These are phyloP conservation scores for Drosophila paracracens DNA, from an alignment of 2,888 invertebrate genomes.

Conservation along the genomic window DNA sequence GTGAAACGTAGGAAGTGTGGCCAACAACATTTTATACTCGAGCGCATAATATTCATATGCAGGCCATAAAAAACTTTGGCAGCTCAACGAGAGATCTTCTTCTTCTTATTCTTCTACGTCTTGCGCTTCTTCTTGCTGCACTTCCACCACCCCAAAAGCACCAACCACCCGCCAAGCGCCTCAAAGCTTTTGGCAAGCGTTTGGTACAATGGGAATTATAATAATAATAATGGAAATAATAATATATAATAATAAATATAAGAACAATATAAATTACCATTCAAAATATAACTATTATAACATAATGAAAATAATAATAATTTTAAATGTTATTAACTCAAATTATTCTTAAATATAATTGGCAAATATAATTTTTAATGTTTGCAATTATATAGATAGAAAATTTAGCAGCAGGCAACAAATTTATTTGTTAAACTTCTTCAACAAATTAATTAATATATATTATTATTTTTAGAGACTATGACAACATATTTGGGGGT, in stretches of 20 bases:
- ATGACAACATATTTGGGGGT: background rate
- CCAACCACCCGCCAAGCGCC: constrained; percentile 6
- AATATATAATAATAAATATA: background rate
- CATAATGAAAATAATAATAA: background rate
- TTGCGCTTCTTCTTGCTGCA: constrained; percentile 7
- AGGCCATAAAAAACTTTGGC: constrained; percentile 79
- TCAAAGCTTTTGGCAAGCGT: constrained; percentile 12
- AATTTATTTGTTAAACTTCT: background rate
- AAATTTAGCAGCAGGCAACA: background rate
- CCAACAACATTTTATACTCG: constrained; percentile 82
- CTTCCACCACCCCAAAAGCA: background rate
- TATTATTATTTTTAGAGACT: background rate
- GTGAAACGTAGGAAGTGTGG: constrained; percentile 81
- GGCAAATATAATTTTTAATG: background rate
- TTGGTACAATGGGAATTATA: constrained; percentile 20
- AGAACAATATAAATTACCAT: no score
- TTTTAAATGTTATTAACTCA: no score
- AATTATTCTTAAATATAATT: background rate
- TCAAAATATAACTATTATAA: background rate
- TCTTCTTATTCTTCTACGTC: constrained; percentile 5
- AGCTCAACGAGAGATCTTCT: constrained; percentile 78
- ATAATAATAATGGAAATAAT: constrained; percentile 1
- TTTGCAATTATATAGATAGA: background rate
- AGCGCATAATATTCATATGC: constrained; percentile 83
- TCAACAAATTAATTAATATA: background rate